Evolutionary conservation across 2,113 vertebrate species (phyloP), one percentile per base, ranked within the genome.

Genomic region (Parotia lawesii): DNA sequence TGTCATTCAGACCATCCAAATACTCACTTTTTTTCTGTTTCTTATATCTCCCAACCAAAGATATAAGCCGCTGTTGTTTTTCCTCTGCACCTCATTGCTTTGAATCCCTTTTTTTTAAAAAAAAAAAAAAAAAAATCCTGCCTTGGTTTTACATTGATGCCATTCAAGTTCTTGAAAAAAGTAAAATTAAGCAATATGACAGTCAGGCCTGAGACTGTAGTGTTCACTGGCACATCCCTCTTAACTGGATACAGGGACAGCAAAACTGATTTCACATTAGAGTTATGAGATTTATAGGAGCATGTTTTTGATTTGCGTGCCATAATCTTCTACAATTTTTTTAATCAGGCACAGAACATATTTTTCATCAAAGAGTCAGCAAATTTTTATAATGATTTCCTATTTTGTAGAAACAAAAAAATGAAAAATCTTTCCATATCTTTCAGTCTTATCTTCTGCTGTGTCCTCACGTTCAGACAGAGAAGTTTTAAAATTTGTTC

Each of bases 221-320:
- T 24, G 10, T 77, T 89, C 42, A 62, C 7, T 61, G 22, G 15
- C 2, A 4, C 19, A 27, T 47, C 27, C 71, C 24, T 38, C 56
- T 69, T 53, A 54, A 40, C 4, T 77, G 42, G 18, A 47, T 82
- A 5, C 5, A 50, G 27, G 31, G 33, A 58, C 18, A 42, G 4
- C 7, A 24, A 47, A 85, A 47, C 42, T 62, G 54, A 70, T 85
- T 94, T 94, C 38, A 42, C 19, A 15, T 40, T 62, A 71, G 17
- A 90, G 14, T n/a, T 57, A 33, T 21, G 35, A 74, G 70, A 62
- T 82, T 71, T 76, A 82, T 33, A 73, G 37, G 44, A 87, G 2
- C 8, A n/a, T 0, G 0, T 6, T 87, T 84, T 78, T 85, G 5
- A 73, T 91, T 94, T 85, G 28, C 0, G 0, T 77, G 31, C 12